Conservation (phyloP, 2,888 invertebrate genomes). For the Pyrrhia umbra region DNA sequence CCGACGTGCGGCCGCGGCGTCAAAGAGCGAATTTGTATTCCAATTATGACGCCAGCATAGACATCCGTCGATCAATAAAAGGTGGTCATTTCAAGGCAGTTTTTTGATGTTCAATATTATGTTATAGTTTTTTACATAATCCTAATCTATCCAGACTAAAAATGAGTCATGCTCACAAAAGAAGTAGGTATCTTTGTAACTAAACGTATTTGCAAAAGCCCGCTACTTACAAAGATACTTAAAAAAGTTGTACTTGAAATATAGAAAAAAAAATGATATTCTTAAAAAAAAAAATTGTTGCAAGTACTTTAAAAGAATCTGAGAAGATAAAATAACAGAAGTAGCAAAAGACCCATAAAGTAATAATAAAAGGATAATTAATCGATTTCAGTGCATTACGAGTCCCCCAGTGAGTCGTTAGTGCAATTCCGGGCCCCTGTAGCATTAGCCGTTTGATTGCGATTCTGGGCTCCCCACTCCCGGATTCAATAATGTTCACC, state of each 20-base stretch:
- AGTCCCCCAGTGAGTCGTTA: conserved; percentile 76
- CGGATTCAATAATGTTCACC: conserved; percentile 82
- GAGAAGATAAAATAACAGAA: conserved; percentile 14
- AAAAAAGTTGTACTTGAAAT: too few relatives aligned
- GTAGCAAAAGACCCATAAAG: conserved; percentile 78
- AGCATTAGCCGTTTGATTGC: conserved; percentile 84
- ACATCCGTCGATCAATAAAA: conserved; percentile 69
- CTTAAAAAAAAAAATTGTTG: too few relatives aligned
- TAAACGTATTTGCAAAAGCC: too few relatives aligned
- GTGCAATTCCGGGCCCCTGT: conserved; percentile 75
- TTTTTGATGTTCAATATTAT: conserved; percentile 32
- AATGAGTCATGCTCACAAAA: too few relatives aligned
- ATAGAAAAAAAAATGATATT: too few relatives aligned
- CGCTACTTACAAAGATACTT: too few relatives aligned
- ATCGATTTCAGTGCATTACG: conserved; percentile 88
- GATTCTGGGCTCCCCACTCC: conserved; percentile 67
- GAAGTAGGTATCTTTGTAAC: too few relatives aligned
- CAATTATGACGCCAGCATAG: conserved; percentile 85
- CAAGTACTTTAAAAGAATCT: background rate
- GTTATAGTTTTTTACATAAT: background rate
- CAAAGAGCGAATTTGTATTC: conserved; percentile 90
- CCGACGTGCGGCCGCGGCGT: conserved; percentile 82
- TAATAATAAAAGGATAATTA: conserved; percentile 90
- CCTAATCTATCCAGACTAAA: too few relatives aligned
- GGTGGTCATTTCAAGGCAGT: conserved; percentile 54